Base-by-base conservation (phyloP, 2,797 vertebrate genomes). In the Melopsittacus undulatus region DNA sequence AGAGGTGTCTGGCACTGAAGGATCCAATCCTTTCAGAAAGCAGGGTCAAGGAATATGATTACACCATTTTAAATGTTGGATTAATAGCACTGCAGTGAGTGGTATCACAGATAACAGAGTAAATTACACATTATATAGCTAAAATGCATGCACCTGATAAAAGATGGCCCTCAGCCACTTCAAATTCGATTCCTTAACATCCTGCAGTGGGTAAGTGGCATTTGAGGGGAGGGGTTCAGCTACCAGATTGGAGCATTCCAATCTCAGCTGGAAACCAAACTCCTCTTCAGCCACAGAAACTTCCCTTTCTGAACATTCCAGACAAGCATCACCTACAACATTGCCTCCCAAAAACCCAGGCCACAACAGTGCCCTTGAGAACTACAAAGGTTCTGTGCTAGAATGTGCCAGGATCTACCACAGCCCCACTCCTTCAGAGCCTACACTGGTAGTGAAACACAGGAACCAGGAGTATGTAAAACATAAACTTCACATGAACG, bases 21-120 rank as follows among this genome's bases (percentile, higher is more conserved):
- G 82, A n/a, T 75, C 64, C 70, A 94, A 77, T 51, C 43, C 57
- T 82, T 49, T 48, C 78, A 77, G 84, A 68, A 85, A 76, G 61
- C 82, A 42, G 46, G 63, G 29, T n/a, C 69, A 66, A 30, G 78
- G 29, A 46, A 56, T 6, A 32, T 3, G 10, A 51, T 56, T 5
- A 80, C 38, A 74, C 26, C 21, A 24, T 54, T 72, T 64, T 26
- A 76, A 95, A 93, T 38, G 43, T 67, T 23, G 26, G 56, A 34
- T 72, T 81, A 64, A 43, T 48, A 66, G 16, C 7, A n/a, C 57
- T 76, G 29, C 11, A 78, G 63, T 5, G 18, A 82, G 51, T 13
- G 46, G 46, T 38, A 66, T 36, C 51, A 42, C 19, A 0, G 76
- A 23, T 11, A 66, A 62, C 32, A 79, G 70, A 76, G n/a, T 34